Evolutionary conservation across 2,113 vertebrate species (phyloP).

Genomic region (Bubo bubo): DNA sequence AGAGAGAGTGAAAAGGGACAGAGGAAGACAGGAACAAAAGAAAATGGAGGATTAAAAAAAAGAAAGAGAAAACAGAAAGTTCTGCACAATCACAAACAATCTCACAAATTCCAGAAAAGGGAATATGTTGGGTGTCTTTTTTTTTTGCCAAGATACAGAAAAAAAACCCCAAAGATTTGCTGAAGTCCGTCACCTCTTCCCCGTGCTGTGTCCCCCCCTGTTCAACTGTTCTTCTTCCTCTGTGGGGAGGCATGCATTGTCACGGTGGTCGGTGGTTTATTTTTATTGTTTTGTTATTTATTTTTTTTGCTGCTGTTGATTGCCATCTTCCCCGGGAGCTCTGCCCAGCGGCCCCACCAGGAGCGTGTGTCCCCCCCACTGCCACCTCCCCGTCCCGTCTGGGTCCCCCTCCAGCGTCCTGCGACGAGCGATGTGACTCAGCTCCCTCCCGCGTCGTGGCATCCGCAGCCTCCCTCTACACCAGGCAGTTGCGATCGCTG

Average conservation of each 20-base stretch:
- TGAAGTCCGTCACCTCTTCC: background rate
- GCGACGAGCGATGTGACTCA: background rate
- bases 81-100: constrained; percentile 83
- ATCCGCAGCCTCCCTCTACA: background rate
- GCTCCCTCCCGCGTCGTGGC: background rate
- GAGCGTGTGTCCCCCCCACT: background rate
- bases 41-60: background rate
- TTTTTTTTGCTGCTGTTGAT: constrained; percentile 26
- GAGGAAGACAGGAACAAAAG: constrained; percentile 22
- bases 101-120: constrained; percentile 79
- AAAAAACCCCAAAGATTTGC: background rate
- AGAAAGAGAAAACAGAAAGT: constrained; percentile 15
- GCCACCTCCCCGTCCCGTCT: background rate
- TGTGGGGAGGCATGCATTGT: constrained; percentile 51
- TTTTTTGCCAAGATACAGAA: constrained; percentile 41
- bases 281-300: background rate
- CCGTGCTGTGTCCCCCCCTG: background rate
- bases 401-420: background rate
- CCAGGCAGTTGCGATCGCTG: background rate
- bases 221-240: constrained; percentile 56
- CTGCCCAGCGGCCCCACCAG: background rate
- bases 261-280: background rate
- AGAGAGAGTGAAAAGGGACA: constrained; percentile 9
- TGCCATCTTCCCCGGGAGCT: background rate
- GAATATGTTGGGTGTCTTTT: background rate